Conservation (phyloP, 2,888 invertebrate genomes). For the Eledone cirrhosa region DNA sequence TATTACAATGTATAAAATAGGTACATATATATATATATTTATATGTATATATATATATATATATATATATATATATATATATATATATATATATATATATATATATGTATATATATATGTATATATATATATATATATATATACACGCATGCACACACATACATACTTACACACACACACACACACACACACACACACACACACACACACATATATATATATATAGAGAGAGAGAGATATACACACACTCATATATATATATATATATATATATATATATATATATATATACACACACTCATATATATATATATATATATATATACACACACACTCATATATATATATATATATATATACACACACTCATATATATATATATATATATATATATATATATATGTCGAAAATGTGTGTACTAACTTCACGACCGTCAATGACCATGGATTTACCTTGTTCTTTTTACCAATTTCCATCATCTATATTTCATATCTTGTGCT, state of each 20-base stretch:
- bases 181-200: not conserved
- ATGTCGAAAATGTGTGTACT: not conserved
- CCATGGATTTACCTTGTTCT: too few species aligned
- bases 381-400: not conserved
- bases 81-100: not conserved
- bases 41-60: not conserved
- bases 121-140: slow-evolving; percentile 20
- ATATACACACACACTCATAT: not conserved
- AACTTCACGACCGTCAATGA: not conserved
- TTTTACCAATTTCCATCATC: too few species aligned
- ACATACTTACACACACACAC: not conserved
- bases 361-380: not conserved
- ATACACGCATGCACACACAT: slow-evolving; percentile 16
- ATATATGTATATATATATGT: not conserved
- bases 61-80: not conserved
- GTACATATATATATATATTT: not conserved
- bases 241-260: not conserved
- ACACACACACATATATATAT: not conserved
- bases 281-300: not conserved
- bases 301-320: not conserved
- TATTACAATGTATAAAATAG: too few species aligned
- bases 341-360: not conserved
- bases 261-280: not conserved
- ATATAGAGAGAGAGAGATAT: not conserved
- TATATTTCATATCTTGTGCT: too few species aligned